Evolutionary conservation across 2,797 vertebrate genomes (phyloP), one percentile per base, ranked within the genome.

Genomic region (Neosilurus hyrtlii): DNA sequence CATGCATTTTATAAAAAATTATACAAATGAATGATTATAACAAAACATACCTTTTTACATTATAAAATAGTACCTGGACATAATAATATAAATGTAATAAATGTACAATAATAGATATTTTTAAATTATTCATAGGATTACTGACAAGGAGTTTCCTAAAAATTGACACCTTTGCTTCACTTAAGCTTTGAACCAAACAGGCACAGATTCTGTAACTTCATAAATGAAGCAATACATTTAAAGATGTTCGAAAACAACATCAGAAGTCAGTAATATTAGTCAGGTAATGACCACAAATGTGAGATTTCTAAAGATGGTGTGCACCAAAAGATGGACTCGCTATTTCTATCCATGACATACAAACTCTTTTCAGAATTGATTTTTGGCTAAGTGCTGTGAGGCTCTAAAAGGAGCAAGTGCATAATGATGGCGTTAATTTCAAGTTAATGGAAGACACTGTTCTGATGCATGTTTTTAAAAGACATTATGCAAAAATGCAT

Each of bases 381-480:
- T 82, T 82, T 35, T 26, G 51, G 61, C 66, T 75, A 84, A 68
- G 71, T 85, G 82, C 59, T 51, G 12, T 49, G 62, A 20, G 66
- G 62, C 79, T 83, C 51, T 63, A 51, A 66, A n/a, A 77, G 18
- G 79, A 73, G 71, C 81, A 84, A 43, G 67, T 74, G 63, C 66
- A 66, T 67, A 75, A 75, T 57, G 75, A 65, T 70, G 43, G 56
- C 63, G 72, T 79, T 86, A 65, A 79, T 83, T 80, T 18, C 65
- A 63, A 51, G 73, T 81, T 85, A 85, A 89, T 74, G 68, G 84
- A 81, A 79, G 81, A 54, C 30, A 22, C 30, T 26, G 80, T 63
- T 71, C 68, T 61, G 63, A 82, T 81, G 77, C 66, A 79, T 70
- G 51, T 83, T 82, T 85, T 76, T 62, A 86, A 79, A 84, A 56